Evolutionary conservation across 2,888 invertebrate genomes (phyloP).

Genomic region (Kryphioiulus occultus): DNA sequence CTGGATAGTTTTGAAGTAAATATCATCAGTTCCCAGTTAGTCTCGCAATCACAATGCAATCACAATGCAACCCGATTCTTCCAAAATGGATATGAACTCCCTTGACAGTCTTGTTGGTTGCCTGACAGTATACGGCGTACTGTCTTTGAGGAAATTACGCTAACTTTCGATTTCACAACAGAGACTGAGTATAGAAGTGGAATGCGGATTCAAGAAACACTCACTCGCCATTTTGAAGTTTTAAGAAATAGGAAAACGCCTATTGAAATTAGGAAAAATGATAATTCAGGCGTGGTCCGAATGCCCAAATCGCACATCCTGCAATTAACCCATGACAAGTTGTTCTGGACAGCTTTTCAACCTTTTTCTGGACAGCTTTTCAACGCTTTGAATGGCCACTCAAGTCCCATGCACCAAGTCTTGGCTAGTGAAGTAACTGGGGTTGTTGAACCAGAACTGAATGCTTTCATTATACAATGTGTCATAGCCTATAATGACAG

Average conservation of each 20-base stretch:
- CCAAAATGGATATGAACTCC: too few species aligned
- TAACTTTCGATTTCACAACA: background rate
- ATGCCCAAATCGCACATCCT: background rate
- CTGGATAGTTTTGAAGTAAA: too few species aligned
- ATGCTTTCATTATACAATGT: background rate
- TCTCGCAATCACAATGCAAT: too few species aligned
- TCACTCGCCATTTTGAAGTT: background rate
- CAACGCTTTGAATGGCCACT: background rate
- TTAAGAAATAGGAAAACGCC: background rate
- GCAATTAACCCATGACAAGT: background rate
- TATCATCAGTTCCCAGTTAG: too few species aligned
- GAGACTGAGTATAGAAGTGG: background rate
- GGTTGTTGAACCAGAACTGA: background rate
- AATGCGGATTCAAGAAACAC: background rate
- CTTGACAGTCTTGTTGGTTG: too few species aligned
- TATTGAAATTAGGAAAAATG: conserved; percentile 9
- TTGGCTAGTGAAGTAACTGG: background rate
- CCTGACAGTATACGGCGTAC: too few species aligned
- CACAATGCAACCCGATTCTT: too few species aligned
- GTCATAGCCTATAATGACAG: too few species aligned
- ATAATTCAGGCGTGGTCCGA: conserved; percentile 21
- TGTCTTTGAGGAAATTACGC: background rate
- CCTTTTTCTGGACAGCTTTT: background rate
- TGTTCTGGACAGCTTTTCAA: conserved; percentile 17
- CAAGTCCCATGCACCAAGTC: background rate